A percentile compares a stretch with the other conserved stretches of the same genome.
Evolutionary conservation across 2,888 invertebrate species (phyloP).

Genomic region (Drosophila leonis): DNA sequence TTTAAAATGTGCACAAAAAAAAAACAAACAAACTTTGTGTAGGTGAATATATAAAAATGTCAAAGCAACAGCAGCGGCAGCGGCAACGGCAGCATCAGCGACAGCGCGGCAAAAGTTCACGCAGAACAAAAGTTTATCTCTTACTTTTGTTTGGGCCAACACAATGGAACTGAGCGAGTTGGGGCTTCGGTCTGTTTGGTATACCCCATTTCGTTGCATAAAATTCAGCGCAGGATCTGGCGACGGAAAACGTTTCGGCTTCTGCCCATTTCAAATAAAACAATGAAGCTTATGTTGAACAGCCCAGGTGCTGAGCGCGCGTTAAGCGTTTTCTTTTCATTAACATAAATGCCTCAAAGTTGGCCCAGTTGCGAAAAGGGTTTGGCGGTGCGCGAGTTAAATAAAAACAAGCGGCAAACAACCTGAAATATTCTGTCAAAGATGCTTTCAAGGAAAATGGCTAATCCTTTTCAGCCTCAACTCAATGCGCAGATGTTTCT

Average conservation of each 20-base stretch:
- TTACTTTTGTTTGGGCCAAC: conserved; percentile 73
- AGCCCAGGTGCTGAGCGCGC: conserved; percentile 36
- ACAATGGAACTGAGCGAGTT: conserved; percentile 36
- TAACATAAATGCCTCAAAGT: conserved; percentile 69
- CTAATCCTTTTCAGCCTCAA: conserved; percentile 35
- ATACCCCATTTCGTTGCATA: conserved; percentile 43
- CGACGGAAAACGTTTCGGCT: conserved; percentile 46
- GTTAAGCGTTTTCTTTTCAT: conserved; percentile 74
- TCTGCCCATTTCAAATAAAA: conserved; percentile 48
- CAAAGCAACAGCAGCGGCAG: conserved; percentile 7
- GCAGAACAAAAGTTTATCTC: conserved; percentile 79
- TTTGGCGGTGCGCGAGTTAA: neutral
- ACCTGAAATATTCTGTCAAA: conserved; percentile 29
- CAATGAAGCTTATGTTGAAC: conserved; percentile 50
- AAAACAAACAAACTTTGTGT: conserved; percentile 28
- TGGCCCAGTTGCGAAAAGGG: conserved; percentile 14
- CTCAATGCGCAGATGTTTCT: conserved; percentile 8
- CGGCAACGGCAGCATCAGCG: neutral
- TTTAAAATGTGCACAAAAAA: conserved; percentile 51
- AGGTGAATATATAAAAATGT: conserved; percentile 39
- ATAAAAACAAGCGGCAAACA: conserved; percentile 22
- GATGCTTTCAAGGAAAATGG: conserved; percentile 21
- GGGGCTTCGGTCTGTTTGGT: neutral
- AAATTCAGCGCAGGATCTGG: conserved; percentile 53
- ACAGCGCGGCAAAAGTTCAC: conserved; percentile 66